Base-by-base conservation (phyloP, 2,113 vertebrate species). In the Scartelaos histophorus region DNA sequence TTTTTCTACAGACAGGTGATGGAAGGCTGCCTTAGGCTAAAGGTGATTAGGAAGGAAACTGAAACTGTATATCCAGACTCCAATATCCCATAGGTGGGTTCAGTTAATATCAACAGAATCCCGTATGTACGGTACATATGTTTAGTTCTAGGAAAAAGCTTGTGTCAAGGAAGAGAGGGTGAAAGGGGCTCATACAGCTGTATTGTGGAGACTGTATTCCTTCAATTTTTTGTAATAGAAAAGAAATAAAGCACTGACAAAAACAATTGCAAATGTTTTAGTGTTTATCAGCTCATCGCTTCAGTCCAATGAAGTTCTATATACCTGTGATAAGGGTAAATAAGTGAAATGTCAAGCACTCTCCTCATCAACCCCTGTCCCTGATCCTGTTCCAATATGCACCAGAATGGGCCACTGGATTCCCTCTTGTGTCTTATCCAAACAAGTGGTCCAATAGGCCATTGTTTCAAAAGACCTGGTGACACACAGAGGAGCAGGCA, bases 391-490 rank as follows among this genome's bases (percentile, higher is more conserved):
- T 35, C 82, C 69, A 89, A 84, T 84, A 75, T 82, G 69, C 67
- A 67, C 43, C 15, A 90, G 83, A 93, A 91, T 61, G 73, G 87
- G 70, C 84, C 53, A 61, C 54, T 75, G 82, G 83, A 77, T 84
- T 90, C 85, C 89, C 76, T 60, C 78, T 51, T 47, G 75, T 75
- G 74, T 79, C 80, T 82, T 88, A 82, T 84, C 80, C 89, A 92
- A 93, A 92, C 90, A 93, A 88, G 90, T 88, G 83, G 79, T 90
- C 89, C 88, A 90, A 89, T 79, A 77, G 78, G 77, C 80, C 92
- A 92, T 90, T 92, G 90, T 92, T 90, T 92, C 89, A 90, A 85
- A 91, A 80, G 89, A 90, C 88, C 85, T 76, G 84, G 82, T 88
- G 86, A 89, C 84, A 91, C 84, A 78, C 83, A 76, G 88, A 82